A percentile compares a stretch with the other conserved stretches of the same genome.
Evolutionary conservation across 1,140 invertebrate species (phyloP).

Genomic region (Pemphigus obesinymphae): DNA sequence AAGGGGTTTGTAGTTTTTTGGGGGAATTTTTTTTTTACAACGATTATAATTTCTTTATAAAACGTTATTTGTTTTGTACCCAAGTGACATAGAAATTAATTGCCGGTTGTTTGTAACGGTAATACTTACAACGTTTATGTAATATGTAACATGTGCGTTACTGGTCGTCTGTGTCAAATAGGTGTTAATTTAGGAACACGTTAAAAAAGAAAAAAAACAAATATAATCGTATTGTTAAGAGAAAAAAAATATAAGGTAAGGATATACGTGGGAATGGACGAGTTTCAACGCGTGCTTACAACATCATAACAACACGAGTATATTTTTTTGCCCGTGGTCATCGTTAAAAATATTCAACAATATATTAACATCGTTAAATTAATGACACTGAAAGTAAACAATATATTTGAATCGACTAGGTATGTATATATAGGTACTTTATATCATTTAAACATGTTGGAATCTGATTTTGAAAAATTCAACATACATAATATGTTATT

Average conservation of each 20-base stretch:
- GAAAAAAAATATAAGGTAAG: not conserved
- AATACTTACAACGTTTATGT: no score
- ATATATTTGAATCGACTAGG: no score
- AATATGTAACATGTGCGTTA: not conserved
- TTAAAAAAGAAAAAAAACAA: not conserved
- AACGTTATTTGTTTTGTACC: constrained; percentile 14
- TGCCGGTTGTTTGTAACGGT: not conserved
- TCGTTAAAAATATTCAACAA: no score
- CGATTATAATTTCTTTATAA: not conserved
- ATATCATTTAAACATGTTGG: no score
- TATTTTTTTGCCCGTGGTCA: not conserved
- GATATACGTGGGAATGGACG: not conserved
- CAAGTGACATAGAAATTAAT: constrained; percentile 6
- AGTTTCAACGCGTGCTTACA: not conserved
- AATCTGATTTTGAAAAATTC: no score
- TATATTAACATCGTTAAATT: no score
- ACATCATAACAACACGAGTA: not conserved
- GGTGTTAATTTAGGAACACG: not conserved
- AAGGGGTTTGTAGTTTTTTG: not conserved
- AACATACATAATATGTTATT: no score
- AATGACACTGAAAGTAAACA: no score
- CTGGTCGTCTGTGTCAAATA: not conserved
- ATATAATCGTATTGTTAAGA: not conserved
- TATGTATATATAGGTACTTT: no score
- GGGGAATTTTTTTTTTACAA: not conserved